Base-by-base conservation (phyloP, 2,888 invertebrate species). In the Zygothrica quintamaculata region DNA sequence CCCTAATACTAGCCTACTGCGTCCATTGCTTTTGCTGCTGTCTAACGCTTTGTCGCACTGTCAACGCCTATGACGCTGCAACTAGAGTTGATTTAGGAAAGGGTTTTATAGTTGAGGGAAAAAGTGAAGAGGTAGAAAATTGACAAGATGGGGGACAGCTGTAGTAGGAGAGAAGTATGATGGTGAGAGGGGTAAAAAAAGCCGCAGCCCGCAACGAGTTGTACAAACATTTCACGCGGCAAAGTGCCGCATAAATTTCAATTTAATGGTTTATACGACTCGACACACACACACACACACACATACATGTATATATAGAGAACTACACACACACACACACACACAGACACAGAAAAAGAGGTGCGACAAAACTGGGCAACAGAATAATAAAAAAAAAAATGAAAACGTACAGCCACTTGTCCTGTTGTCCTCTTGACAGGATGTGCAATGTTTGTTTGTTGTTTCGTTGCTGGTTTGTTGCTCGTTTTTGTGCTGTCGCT, bases 191-290 rank as follows among this genome's bases (percentile, higher is more conserved):
- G 5, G 0, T 5, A 31, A n/a, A 12, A 65, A 65, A 66, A 82
- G 82, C 79, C 85, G 77, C 86, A 81, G 58, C 86, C 86, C 85
- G 77, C 86, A 81, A 86, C 86, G 84, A 85, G 80, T 81, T 81
- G 80, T 81, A 86, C 86, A 84, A 81, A 85, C 80, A 81, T 81
- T 81, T 81, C 80, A 81, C 80, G 80, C 80, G 86, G 80, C 80
- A 86, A 81, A 81, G 80, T 81, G 84, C 80, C 86, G 80, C 80
- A 81, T 81, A 81, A 81, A 81, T 81, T 85, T 81, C 86, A 81
- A 81, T 81, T 81, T 81, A 81, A 81, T 81, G 86, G 78, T 66
- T 66, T 62, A 71, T 65, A 75, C 74, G 48, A 74, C 53, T 52
- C 55, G 59, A 59, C 59, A 74, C 66, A 64, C 48, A 62, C 65